phyloP scores from a whole-genome alignment of 1,140 invertebrate species.

The Bombyx mandarina region DNA sequence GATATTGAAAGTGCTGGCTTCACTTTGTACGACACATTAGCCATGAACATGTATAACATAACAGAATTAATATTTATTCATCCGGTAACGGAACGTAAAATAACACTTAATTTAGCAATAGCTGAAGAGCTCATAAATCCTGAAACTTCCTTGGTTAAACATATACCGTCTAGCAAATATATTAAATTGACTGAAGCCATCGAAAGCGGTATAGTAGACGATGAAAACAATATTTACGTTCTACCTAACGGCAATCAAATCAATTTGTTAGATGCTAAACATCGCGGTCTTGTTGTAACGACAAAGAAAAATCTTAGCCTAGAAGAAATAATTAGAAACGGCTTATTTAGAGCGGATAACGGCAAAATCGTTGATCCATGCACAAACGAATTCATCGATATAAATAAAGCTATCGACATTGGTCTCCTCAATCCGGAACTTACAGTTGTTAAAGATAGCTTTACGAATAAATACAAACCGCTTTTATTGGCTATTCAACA shows the following conservation, averaged over 20 bases:
- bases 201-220: slow-evolving; percentile 80
- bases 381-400: slow-evolving; percentile 78
- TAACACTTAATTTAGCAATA: slow-evolving; percentile 85
- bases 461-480: slow-evolving; percentile 80
- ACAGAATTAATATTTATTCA: slow-evolving; percentile 83
- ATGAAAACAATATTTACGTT: slow-evolving; percentile 77
- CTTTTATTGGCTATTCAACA: slow-evolving; percentile 83
- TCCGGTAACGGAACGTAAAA: slow-evolving; percentile 82
- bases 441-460: slow-evolving; percentile 83
- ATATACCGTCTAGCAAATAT: slow-evolving; percentile 79
- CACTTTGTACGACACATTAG: slow-evolving; percentile 85
- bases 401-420: slow-evolving; percentile 79
- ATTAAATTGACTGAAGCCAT: slow-evolving; percentile 84
- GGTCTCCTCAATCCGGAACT: slow-evolving; percentile 84
- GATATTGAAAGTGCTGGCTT: slow-evolving; percentile 88
- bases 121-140: slow-evolving; percentile 87
- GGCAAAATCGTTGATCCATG: slow-evolving; percentile 85
- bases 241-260: slow-evolving; percentile 75
- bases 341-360: slow-evolving; percentile 82
- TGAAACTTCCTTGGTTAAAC: slow-evolving; percentile 83
- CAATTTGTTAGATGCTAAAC: slow-evolving; percentile 79
- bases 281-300: slow-evolving; percentile 82
- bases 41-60: slow-evolving; percentile 85
- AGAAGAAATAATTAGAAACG: slow-evolving; percentile 83
- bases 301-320: slow-evolving; percentile 79